These are phyloP conservation scores for Scaptodrosophila latifasciaeformis DNA, from an alignment of 2,888 invertebrate species.

Conservation along the genomic window DNA sequence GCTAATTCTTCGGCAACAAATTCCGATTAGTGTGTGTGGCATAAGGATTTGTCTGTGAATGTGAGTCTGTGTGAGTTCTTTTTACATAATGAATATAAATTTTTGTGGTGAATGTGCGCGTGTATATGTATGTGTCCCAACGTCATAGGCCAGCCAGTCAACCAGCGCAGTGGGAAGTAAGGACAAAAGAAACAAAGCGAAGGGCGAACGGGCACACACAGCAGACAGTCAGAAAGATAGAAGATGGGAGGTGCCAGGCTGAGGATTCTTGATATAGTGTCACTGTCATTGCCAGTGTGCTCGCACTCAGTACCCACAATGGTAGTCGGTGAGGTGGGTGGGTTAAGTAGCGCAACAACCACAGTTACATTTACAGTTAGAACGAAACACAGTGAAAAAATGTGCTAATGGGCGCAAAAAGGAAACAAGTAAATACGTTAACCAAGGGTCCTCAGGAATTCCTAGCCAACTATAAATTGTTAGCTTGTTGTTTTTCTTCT, in stretches of 20 bases:
- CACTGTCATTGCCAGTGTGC: slow-evolving; percentile 61
- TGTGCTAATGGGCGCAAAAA: slow-evolving; percentile 10
- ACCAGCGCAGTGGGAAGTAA: background rate
- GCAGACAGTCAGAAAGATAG: slow-evolving; percentile 4
- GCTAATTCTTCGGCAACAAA: no score
- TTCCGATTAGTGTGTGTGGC: background rate
- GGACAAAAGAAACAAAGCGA: slow-evolving; percentile 10
- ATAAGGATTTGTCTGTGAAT: background rate
- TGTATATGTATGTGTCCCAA: slow-evolving; percentile 11
- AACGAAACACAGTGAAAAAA: background rate
- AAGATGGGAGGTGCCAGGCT: background rate
- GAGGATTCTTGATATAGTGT: slow-evolving; percentile 49
- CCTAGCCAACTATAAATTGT: slow-evolving; percentile 1
- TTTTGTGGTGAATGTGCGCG: slow-evolving; percentile 15
- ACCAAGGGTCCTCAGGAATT: slow-evolving; percentile 44
- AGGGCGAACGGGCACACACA: slow-evolving; percentile 14
- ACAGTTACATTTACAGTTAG: slow-evolving; percentile 9
- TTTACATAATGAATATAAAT: slow-evolving; percentile 25
- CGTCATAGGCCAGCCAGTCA: slow-evolving; percentile 2
- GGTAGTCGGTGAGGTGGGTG: no score
- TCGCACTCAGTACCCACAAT: no score
- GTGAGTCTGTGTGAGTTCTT: background rate
- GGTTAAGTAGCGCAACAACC: slow-evolving; percentile 53
- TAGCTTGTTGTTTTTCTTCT: slow-evolving; percentile 47
- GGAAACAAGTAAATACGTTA: slow-evolving; percentile 65